Percentiles rank a stretch among this genome's conserved stretches.
These are phyloP conservation scores for Misgurnus anguillicaudatus DNA, from an alignment of 2,113 vertebrate species.

Conservation along the genomic window DNA sequence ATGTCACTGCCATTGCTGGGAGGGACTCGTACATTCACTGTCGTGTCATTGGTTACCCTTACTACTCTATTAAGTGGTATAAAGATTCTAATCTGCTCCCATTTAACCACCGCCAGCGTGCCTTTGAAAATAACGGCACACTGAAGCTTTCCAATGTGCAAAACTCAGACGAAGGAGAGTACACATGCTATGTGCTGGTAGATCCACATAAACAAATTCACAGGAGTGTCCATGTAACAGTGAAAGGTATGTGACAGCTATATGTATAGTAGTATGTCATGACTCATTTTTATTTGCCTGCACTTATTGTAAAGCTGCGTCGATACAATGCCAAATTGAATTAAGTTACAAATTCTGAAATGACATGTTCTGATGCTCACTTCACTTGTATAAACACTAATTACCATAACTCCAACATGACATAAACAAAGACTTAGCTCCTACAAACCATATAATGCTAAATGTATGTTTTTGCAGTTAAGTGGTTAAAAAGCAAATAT, in stretches of 20 bases:
- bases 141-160: constrained; percentile 95
- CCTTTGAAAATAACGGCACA: constrained; percentile 96
- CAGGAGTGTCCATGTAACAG: constrained; percentile 91
- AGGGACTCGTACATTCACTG: constrained; percentile 97
- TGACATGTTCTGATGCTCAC: too few relatives aligned
- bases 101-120: constrained; percentile 97
- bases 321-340: too few relatives aligned
- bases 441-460: background rate
- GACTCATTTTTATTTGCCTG: too few relatives aligned
- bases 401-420: background rate
- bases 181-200: constrained; percentile 94
- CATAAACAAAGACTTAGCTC: background rate
- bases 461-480: background rate
- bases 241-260: constrained; percentile 83
- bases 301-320: too few relatives aligned
- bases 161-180: constrained; percentile 93
- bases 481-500: background rate
- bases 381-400: background rate
- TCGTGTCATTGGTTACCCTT: constrained; percentile 95
- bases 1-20: constrained; percentile 95
- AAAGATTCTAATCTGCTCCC: constrained; percentile 95
- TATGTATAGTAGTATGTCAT: background rate
- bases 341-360: too few relatives aligned
- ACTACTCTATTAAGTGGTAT: constrained; percentile 99
- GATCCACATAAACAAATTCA: constrained; percentile 95